Conservation (phyloP, 2,888 invertebrate species). For the Epinotia ramella region DNA sequence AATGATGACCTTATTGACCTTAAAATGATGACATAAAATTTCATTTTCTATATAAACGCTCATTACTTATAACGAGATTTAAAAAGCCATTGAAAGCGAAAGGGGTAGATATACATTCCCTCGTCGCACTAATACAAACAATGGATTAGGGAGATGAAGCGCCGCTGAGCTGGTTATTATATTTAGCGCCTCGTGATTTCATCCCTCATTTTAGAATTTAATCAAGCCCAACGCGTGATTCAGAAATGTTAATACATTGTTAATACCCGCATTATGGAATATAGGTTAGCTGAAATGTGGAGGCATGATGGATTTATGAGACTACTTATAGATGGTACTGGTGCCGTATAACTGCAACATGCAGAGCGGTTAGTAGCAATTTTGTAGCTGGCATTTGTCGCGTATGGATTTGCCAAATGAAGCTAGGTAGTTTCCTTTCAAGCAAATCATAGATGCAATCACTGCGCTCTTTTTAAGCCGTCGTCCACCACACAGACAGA, state of each 20-base stretch:
- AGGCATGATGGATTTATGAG: not conserved
- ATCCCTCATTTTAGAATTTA: slow-evolving; percentile 68
- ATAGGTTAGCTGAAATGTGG: not conserved
- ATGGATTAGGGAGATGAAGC: slow-evolving; percentile 71
- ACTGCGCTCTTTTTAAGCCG: no score
- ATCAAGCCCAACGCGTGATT: slow-evolving; percentile 36
- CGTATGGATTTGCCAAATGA: no score
- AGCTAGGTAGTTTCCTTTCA: no score
- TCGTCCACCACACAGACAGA: no score
- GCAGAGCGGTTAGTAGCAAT: no score
- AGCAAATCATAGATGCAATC: no score
- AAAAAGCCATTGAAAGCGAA: slow-evolving; percentile 15
- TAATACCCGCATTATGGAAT: slow-evolving; percentile 6
- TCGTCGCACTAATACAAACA: slow-evolving; percentile 67
- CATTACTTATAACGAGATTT: slow-evolving; percentile 4
- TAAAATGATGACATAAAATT: not conserved
- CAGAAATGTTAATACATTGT: slow-evolving; percentile 19
- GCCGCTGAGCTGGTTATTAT: slow-evolving; percentile 64
- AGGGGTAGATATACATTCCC: slow-evolving; percentile 33
- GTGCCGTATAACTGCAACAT: no score
- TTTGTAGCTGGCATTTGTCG: no score
- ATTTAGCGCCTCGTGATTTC: slow-evolving; percentile 69
- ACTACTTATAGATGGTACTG: not conserved
- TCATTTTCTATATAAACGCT: not conserved
- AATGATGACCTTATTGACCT: no score